Evolutionary conservation across 2,888 invertebrate species (phyloP), one percentile per base, ranked within the genome.

Genomic region (Drosophila paucipuncta): DNA sequence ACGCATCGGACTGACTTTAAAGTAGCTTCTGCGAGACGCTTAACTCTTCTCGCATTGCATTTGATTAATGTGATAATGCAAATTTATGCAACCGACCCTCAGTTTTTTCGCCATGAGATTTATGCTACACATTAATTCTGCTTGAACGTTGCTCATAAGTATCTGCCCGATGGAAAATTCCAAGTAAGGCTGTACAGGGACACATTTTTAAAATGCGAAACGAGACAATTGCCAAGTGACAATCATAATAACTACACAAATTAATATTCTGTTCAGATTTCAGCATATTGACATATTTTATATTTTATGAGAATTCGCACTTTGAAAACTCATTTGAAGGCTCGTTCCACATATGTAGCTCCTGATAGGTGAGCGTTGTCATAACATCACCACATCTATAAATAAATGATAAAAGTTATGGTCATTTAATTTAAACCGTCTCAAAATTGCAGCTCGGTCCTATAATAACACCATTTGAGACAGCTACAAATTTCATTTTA

Each of bases 31-130:
- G 59, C 60, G 58, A 59, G 61, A 55, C 43, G 65, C 65, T 84
- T 60, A 58, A 53, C 70, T 62, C 67, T 37, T 55, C 57, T 53
- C 72, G 82, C 57, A 67, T 66, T 82, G 89, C 77, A 67, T 89
- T 89, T 85, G 89, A 85, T 85, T 89, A 85, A 89, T 89, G 84
- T 71, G 77, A 85, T 89, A 86, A 85, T 86, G 89, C 72, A 89
- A 85, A 85, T 89, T 86, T 89, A 86, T 89, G 87, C 70, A 75
- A 70, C 68, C 74, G 68, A 68, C 65, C 68, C 39, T 50, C 66
- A 57, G 63, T 85, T 75, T 78, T 72, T 77, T 41, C n/a, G 47
- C 60, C 61, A 59, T 39, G 65, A 80, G 87, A 83, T 85, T 83
- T 85, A 88, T 85, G 65, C 68, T 55, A 22, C 72, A 73, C 80